These are phyloP conservation scores for Indicator maculatus DNA, from an alignment of 2,113 vertebrate species.

Conservation along the genomic window DNA sequence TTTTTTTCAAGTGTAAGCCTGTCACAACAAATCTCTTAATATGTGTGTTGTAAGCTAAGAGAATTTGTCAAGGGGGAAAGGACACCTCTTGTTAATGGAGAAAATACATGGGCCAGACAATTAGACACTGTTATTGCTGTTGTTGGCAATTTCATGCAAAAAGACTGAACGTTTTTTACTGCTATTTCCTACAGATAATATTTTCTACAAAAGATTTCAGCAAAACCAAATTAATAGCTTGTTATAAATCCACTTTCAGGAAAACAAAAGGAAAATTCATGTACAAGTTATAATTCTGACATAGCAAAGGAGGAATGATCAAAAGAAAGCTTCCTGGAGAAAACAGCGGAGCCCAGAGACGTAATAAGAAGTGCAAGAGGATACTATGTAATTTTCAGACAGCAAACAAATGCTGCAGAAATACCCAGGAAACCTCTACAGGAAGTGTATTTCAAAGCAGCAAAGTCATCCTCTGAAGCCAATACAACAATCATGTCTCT, in stretches of 20 bases:
- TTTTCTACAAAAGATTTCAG: not conserved
- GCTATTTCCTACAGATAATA: not conserved
- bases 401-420: conserved; percentile 9
- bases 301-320: not conserved
- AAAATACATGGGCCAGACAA: not conserved
- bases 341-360: not conserved
- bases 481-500: not conserved
- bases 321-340: not conserved
- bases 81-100: not conserved
- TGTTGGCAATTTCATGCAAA: not conserved
- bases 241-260: not conserved
- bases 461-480: not conserved
- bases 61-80: not conserved
- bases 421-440: not conserved
- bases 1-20: not conserved
- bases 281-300: not conserved
- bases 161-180: not conserved
- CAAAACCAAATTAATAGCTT: not conserved
- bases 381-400: not conserved
- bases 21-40: not conserved
- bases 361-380: not conserved
- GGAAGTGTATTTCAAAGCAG: not conserved
- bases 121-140: not conserved
- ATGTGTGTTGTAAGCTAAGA: accelerated
- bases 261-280: not conserved